Base-by-base conservation (phyloP, 2,113 vertebrate species). In the Synchiropus splendidus region DNA sequence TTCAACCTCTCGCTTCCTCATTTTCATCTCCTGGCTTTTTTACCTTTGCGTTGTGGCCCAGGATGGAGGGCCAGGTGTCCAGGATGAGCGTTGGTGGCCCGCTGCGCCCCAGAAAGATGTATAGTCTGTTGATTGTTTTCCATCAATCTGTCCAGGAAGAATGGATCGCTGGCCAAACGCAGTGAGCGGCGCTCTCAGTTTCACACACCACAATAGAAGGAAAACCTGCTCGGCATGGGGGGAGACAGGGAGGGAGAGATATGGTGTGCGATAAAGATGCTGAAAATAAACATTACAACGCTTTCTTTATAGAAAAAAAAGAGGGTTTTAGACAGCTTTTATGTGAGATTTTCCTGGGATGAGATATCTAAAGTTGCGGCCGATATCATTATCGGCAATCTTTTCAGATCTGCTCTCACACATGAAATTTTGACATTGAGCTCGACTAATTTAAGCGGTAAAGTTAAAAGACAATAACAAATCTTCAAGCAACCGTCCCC, bases 81-180 rank as follows among this genome's bases (percentile, higher is more conserved):
- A 78, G 79, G 77, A 82, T 79, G 79, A 76, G 70, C 5, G 42
- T 41, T 14, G 64, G 44, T 74, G 74, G 74, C 78, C 72, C 27
- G 41, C 64, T 58, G 63, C 27, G 75, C 55, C 66, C 30, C 12
- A 53, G 51, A 37, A 42, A 69, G 62, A 72, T 53, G 67, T 59
- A 71, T 68, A 60, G 70, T 85, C 86, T 86, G 89, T 82, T 77
- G 90, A 88, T 92, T 89, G 92, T 91, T 93, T 90, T 78, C 89
- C 89, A 92, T 92, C 90, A 92, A 89, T 90, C 74, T 90, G 88
- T 90, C 87, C 91, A 90, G 91, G 91, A 94, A 94, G 89, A 90
- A 86, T 88, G 89, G 89, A 91, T 89, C 80, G 85, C 88, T 89
- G 88, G 85, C 84, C 80, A 83, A 88, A 82, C 85, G 84, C 87